Evolutionary conservation across 2,888 invertebrate genomes (phyloP), one percentile per base, ranked within the genome.

Genomic region (Plebejus anna): DNA sequence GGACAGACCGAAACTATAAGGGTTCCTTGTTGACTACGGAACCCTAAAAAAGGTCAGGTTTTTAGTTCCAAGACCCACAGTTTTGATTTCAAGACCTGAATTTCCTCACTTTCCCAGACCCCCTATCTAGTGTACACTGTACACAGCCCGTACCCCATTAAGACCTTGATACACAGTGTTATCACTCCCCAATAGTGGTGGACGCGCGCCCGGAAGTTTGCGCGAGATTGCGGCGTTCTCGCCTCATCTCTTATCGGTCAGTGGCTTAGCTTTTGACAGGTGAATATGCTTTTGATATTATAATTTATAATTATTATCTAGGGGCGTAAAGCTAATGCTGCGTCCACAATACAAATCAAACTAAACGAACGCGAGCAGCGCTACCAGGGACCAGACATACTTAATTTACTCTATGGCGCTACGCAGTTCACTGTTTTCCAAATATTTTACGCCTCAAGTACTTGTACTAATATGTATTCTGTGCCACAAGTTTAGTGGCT

Each of bases 191-290:
- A 70, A 61, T 70, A 36, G 70, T 70, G 16, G 36, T n/a, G 70
- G 22, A 42, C 71, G 42, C 42, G 71, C 22, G 71, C 71, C 71
- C 71, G 71, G 71, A 71, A 71, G 71, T 71, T 38, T 71, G 71
- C 9, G n/a, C 42, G 22, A 42, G 71, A 71, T 71, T 71, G 42
- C 42, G 42, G 16, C n/a, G 42, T 22, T 9, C 71, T 7, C 71
- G 70, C 47, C 22, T 72, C 42, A 42, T 28, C 51, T 73, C 51
- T 73, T 73, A 51, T 73, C 73, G 73, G 73, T 73, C 73, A 73
- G 51, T 73, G 73, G 73, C 73, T 73, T 55, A 51, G 16, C 32
- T 73, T 72, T 72, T 73, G 73, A 55, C 73, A 73, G 73, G 73
- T 72, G 16, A 13, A 16, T 11, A 22, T n/a, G 55, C 73, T 51